Evolutionary conservation across 2,888 invertebrate genomes (phyloP), one percentile per base, ranked within the genome.

Genomic region (Eupithecia insigniata): DNA sequence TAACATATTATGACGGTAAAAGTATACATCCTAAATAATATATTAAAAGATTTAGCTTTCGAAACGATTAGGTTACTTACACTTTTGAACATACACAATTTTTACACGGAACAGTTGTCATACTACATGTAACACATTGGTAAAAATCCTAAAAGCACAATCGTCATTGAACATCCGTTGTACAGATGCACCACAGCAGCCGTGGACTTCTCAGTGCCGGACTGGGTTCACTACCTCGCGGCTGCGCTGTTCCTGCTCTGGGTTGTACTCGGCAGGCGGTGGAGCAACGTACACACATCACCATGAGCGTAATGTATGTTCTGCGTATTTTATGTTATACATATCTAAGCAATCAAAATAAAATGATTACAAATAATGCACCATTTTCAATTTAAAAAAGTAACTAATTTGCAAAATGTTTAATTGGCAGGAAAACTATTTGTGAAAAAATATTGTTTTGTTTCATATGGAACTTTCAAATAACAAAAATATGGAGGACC

Each of bases 171-270:
- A 78, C 71, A 71, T 79, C 74, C 80, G 84, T 83, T 84, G 80
- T 84, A 80, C 90, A 93, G 94, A 90, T 93, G 94, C 79, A 93
- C 92, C 62, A 93, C 93, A 67, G 92, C 92, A 62, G 90, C 93
- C 51, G 92, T 93, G 90, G 93, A 94, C 80, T 83, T 92, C 78
- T 86, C 92, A 51, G 82, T 93, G 72, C 93, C 93, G 67, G 93
- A 93, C 79, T 94, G 94, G 94, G 86, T 87, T 76, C 94, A 94
- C 86, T 94, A 91, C 87, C 80, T 90, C 80, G 90, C 90, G 34
- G 93, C 93, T 26, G 89, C 83, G 55, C 81, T 93, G 72, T 94
- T 94, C 83, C 85, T 93, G 69, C 83, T 92, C 61, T 93, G 93
- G 92, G 82, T 92, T 77, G 86, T 90, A 66, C 83, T 91, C 75